These are phyloP conservation scores for Neoitamus cyanurus DNA, from an alignment of 2,888 invertebrate genomes.

Conservation along the genomic window DNA sequence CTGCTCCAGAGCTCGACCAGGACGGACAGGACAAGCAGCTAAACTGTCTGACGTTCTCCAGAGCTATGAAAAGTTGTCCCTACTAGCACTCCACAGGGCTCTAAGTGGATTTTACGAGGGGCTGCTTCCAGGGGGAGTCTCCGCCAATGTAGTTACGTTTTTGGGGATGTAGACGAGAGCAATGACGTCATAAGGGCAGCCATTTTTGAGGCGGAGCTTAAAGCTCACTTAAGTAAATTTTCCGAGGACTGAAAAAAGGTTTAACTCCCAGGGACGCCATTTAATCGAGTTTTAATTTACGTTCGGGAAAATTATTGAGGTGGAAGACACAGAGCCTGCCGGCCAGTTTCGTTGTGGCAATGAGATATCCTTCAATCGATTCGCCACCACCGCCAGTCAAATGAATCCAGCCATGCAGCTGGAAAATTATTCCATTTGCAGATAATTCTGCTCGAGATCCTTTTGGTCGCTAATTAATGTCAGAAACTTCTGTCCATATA, in stretches of 20 bases:
- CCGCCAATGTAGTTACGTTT: background rate
- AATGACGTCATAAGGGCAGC: slow-evolving; percentile 51
- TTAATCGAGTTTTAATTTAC: slow-evolving; percentile 35
- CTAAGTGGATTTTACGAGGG: background rate
- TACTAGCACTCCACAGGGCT: slow-evolving; percentile 58
- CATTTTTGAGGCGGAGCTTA: slow-evolving; percentile 52
- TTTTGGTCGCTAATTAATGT: slow-evolving; percentile 30
- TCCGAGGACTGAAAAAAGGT: background rate
- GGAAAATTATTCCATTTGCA: background rate
- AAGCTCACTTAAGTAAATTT: background rate
- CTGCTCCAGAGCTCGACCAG: slow-evolving; percentile 48
- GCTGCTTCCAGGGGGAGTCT: background rate
- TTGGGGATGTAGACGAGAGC: slow-evolving; percentile 36
- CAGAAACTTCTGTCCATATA: slow-evolving; percentile 9
- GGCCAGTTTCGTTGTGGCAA: background rate
- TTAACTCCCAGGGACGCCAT: slow-evolving; percentile 21
- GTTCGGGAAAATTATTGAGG: background rate
- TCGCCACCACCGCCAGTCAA: background rate
- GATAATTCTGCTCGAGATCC: background rate
- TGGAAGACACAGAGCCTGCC: background rate
- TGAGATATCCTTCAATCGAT: background rate
- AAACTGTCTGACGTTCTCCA: slow-evolving; percentile 67
- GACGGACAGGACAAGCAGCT: slow-evolving; percentile 63
- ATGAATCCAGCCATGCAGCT: background rate
- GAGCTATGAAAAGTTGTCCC: slow-evolving; percentile 64